Base-by-base conservation (phyloP, 2,888 invertebrate species). In the Dryomyza anilis region DNA sequence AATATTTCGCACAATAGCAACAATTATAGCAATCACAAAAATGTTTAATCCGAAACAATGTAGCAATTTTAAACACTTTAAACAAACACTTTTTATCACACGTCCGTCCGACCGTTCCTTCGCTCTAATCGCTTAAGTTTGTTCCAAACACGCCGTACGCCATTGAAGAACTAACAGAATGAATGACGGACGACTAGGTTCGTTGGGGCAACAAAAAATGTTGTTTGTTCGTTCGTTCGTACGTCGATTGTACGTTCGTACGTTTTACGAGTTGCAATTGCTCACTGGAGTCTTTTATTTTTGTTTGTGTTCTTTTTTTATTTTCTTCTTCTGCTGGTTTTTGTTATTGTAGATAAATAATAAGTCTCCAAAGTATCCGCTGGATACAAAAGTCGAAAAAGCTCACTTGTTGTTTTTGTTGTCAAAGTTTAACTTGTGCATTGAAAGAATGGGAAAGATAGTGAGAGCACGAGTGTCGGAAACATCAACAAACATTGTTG, bases 101-200 rank as follows among this genome's bases (percentile, higher is more conserved):
- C 46, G 46, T 52, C n/a, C n/a, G n/a, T n/a, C n/a, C n/a, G n/a
- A n/a, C n/a, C n/a, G n/a, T n/a, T n/a, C n/a, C n/a, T n/a, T n/a
- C 19, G 71, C 71, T 70, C 65, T 69, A n/a, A n/a, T n/a, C 72
- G 70, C 70, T 67, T 68, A 70, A 75, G 72, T 70, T 72, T 70
- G 75, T 71, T 74, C 76, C 76, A 75, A 75, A 73, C 74, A 71
- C 74, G 73, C 73, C 74, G 71, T 74, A 70, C 71, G 71, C 73
- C 74, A 72, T 71, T 73, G 72, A 74, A 73, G 72, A 74, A 76
- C 77, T 76, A 71, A 73, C 63, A 62, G 64, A 66, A 66, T 45
- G 66, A 21, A 12, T 46, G 23, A 19, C n/a, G n/a, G n/a, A n/a
- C n/a, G n/a, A n/a, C n/a, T n/a, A n/a, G n/a, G n/a, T n/a, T n/a